phyloP scores from a whole-genome alignment of 2,888 invertebrate genomes.

The Acleris holmiana region DNA sequence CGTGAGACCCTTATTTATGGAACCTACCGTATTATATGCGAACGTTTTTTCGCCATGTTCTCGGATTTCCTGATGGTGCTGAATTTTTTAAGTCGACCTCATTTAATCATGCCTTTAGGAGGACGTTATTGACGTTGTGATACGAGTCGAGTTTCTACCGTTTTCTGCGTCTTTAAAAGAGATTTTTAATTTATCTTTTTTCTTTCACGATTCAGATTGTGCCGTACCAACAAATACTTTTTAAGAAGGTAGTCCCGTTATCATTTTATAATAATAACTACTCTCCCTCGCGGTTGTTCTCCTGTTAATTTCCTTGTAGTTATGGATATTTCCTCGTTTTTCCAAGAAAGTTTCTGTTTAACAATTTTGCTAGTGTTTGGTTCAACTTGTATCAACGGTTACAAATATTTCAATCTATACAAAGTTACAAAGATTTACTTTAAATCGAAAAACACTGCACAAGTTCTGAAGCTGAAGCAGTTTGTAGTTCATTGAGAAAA shows the following conservation, averaged over 20 bases:
- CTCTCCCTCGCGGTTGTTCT: too few relatives aligned
- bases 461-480: neutral
- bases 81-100: constrained; percentile 51
- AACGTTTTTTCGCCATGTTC: constrained; percentile 44
- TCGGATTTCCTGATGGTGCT: constrained; percentile 46
- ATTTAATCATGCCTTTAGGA: constrained; percentile 24
- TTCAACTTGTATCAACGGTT: too few relatives aligned
- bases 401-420: neutral
- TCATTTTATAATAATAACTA: too few relatives aligned
- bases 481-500: neutral
- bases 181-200: too few relatives aligned
- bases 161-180: too few relatives aligned
- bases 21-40: constrained; percentile 55
- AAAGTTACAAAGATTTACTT: neutral
- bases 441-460: neutral
- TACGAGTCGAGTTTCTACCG: neutral
- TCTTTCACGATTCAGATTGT: too few relatives aligned
- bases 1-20: constrained; percentile 67
- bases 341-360: too few relatives aligned
- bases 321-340: too few relatives aligned
- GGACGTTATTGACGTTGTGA: constrained; percentile 4
- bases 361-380: too few relatives aligned
- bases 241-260: too few relatives aligned
- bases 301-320: too few relatives aligned
- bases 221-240: too few relatives aligned